These are phyloP conservation scores for Priocnemis perturbator DNA, from an alignment of 2,888 invertebrate genomes.

Conservation along the genomic window DNA sequence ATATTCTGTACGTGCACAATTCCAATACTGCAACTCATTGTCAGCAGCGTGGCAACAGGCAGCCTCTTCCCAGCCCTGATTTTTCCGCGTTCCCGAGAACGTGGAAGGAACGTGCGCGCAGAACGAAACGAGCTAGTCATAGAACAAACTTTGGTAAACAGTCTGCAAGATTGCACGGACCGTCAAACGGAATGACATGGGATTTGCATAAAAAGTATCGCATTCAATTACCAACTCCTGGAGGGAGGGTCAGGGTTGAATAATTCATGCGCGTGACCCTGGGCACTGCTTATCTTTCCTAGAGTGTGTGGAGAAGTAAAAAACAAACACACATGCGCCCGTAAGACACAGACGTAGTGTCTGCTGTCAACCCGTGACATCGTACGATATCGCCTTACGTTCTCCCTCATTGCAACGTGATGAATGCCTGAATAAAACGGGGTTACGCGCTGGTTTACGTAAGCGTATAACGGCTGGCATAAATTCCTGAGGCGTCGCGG, in stretches of 20 bases:
- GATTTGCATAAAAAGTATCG: slow-evolving; percentile 54
- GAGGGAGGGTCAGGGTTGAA: slow-evolving; percentile 47
- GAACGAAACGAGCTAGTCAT: neutral
- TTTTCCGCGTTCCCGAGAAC: neutral
- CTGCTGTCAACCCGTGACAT: too few relatives aligned
- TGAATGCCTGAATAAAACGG: slow-evolving; percentile 26
- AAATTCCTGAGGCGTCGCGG: slow-evolving; percentile 56
- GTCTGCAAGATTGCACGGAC: slow-evolving; percentile 27
- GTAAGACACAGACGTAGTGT: too few relatives aligned
- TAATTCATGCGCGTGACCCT: slow-evolving; percentile 47
- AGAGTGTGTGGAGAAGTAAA: too few relatives aligned
- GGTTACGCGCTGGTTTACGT: slow-evolving; percentile 21
- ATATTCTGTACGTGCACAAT: slow-evolving; percentile 61
- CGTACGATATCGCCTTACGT: neutral
- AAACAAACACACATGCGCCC: too few relatives aligned
- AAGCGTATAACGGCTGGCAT: slow-evolving; percentile 42
- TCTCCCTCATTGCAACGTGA: slow-evolving; percentile 16
- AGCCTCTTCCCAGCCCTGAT: neutral
- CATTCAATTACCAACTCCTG: slow-evolving; percentile 52
- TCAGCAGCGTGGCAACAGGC: slow-evolving; percentile 30
- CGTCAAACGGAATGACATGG: slow-evolving; percentile 15
- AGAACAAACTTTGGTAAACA: slow-evolving; percentile 30
- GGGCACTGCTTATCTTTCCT: too few relatives aligned
- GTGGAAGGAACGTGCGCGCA: slow-evolving; percentile 1
- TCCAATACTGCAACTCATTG: slow-evolving; percentile 67